These are phyloP conservation scores for Eilema caniola DNA, from an alignment of 2,888 invertebrate species.

Conservation along the genomic window DNA sequence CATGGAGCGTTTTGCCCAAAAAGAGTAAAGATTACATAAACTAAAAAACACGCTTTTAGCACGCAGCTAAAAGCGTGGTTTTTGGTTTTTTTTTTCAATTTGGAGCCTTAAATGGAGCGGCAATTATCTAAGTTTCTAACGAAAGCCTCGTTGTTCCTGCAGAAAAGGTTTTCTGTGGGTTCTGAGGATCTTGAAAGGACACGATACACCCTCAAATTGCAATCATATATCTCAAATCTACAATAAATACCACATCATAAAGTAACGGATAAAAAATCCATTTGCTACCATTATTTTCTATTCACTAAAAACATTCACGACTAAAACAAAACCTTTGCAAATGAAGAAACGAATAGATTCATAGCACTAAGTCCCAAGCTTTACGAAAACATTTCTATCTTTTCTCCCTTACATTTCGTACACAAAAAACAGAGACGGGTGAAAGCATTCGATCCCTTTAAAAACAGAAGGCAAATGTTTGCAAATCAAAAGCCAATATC, in stretches of 20 bases:
- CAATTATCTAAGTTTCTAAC: too few species aligned
- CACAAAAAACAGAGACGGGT: conserved; percentile 29
- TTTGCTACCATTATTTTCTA: conserved; percentile 12
- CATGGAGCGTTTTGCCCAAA: too few species aligned
- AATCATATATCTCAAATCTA: not conserved
- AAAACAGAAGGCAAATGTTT: conserved; percentile 82
- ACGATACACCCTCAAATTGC: too few species aligned
- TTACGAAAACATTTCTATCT: conserved; percentile 19
- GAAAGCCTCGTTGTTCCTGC: too few species aligned
- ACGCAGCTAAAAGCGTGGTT: too few species aligned
- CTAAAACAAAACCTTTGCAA: conserved; percentile 31
- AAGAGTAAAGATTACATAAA: too few species aligned
- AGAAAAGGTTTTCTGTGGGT: too few species aligned
- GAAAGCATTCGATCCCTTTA: conserved; percentile 56
- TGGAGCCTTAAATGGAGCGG: too few species aligned
- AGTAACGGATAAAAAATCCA: not conserved
- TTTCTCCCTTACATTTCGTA: conserved; percentile 20
- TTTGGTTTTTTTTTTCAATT: too few species aligned
- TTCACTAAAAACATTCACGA: conserved; percentile 20
- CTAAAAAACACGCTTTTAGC: too few species aligned
- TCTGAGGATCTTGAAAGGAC: too few species aligned
- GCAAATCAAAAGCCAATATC: conserved; percentile 84
- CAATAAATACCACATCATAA: not conserved
- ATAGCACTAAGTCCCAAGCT: conserved; percentile 27
- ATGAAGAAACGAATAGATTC: conserved; percentile 33